Base-by-base conservation (phyloP, 2,797 vertebrate genomes). In the Lagorchestes hirsutus region DNA sequence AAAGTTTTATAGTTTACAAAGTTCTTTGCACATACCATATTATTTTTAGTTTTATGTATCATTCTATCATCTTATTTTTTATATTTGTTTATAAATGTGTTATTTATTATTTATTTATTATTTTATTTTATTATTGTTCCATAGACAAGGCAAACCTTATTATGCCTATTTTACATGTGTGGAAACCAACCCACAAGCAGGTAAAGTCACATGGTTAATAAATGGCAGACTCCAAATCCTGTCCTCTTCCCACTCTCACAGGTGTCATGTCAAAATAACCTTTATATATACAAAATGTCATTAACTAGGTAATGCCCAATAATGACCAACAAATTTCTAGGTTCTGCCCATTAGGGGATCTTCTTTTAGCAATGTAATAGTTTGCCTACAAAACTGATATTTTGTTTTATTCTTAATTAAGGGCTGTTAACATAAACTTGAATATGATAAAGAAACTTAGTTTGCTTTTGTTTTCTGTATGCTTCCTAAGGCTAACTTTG, bases 391-490 rank as follows among this genome's bases (percentile, higher is more conserved):
- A 27, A 50, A 50, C 9, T 82, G 40, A 46, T 34, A 13, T 34
- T 34, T 62, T 62, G 28, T 13, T 31, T 29, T 29, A 29, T 16
- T 67, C 22, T 74, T 34, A 74, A 11, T 27, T 87, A 87, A 9
- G 8, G 1, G 1, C 11, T 46, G 46, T 46, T 10, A 87, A 87
- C 24, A 27, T 27, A 87, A 0, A 14, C 8, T 87, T 87, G 40
- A 87, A 9, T 50, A 46, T 87, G 74, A 87, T 46, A 46, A 87
- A 87, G 40, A 50, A 9, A 50, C 28, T 82, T 87, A 50, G 40
- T 87, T 87, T 87, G 74, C 40, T 87, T 87, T 82, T 74, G 16
- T 82, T 82, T 87, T 87, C 40, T 87, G 74, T 46, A 87, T 87
- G 46, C 8, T 46, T 87, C 24, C 40, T 27, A 50, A 87, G 8